Percentiles rank a stretch among this genome's conserved stretches.
Conservation (phyloP, 2,888 invertebrate genomes). For the Hermodice carunculata region DNA sequence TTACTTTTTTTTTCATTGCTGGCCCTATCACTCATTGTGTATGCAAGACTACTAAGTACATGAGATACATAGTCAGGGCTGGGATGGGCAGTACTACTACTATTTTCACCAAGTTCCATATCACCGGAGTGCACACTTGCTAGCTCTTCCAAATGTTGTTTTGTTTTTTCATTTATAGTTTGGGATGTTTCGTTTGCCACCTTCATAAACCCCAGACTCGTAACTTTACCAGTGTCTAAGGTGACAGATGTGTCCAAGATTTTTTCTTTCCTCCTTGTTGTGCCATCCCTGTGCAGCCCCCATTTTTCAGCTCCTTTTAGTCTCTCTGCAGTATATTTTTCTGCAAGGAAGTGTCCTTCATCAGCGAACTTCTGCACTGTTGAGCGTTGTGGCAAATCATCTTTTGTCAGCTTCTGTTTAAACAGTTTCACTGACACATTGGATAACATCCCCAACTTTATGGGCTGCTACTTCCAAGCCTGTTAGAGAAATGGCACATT, state of each 20-base stretch:
- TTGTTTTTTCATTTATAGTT: neutral
- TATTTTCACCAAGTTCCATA: too few relatives aligned
- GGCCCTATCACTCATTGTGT: constrained; percentile 8
- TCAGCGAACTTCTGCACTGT: constrained; percentile 1
- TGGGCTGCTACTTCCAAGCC: neutral
- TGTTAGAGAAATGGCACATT: too few relatives aligned
- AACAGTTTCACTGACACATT: neutral
- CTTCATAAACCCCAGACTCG: neutral
- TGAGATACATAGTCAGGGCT: too few relatives aligned
- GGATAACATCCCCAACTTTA: neutral
- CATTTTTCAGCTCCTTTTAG: neutral
- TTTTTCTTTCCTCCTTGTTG: neutral
- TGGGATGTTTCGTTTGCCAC: constrained; percentile 4
- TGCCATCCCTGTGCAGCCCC: constrained; percentile 2
- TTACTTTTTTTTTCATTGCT: constrained; percentile 12
- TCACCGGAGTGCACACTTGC: too few relatives aligned
- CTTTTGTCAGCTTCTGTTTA: neutral
- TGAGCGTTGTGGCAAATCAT: neutral
- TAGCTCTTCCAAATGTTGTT: constrained; percentile 10
- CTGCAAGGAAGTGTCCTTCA: constrained; percentile 3
- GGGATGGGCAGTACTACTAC: too few relatives aligned
- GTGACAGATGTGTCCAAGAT: constrained; percentile 4
- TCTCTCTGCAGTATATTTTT: neutral
- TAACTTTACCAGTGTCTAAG: neutral
- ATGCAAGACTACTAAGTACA: neutral